Evolutionary conservation across 2,888 invertebrate genomes (phyloP), one percentile per base, ranked within the genome.

Genomic region (Orgyia antiqua): DNA sequence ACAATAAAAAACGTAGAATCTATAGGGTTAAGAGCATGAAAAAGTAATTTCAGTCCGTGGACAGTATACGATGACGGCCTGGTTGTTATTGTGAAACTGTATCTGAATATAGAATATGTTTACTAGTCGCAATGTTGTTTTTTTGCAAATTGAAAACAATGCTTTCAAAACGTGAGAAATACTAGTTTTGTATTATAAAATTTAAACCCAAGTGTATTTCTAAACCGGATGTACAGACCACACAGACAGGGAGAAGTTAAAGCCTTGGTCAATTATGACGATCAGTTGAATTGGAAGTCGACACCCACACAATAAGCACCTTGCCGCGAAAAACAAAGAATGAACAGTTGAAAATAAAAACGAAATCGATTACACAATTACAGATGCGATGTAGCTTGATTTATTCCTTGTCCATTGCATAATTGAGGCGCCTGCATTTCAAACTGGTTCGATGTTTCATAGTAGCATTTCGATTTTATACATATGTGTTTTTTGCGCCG

Each of bases 391-490:
- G 45, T 39, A 45, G 44, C 53, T 58, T 59, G 64, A 71, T 70
- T 70, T 67, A 69, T 63, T 45, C 55, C 52, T 42, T 46, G 52
- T 56, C 55, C 60, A 65, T 75, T 72, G 66, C 68, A 68, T 75
- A 72, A 76, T 68, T 60, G 68, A 70, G 64, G 68, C 68, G 73
- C 65, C 69, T 74, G 75, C 68, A 63, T 58, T 59, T 60, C 45
- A 58, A 70, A 72, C 75, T 57, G 64, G 70, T 71, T 64, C 66
- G 58, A 68, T 73, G 68, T 72, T 67, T 70, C 65, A 68, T 74
- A 73, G 67, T 61, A 64, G 61, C 69, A 68, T 70, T 76, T 74
- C 75, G 72, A 74, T 73, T 72, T 73, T 72, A 72, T 73, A 58
- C 58, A 47, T 58, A 63, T 15, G 6, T 15, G 6, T 15, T 15